Evolutionary conservation across 2,797 vertebrate genomes (phyloP), one percentile per base, ranked within the genome.

Genomic region (Cossypha heuglini): DNA sequence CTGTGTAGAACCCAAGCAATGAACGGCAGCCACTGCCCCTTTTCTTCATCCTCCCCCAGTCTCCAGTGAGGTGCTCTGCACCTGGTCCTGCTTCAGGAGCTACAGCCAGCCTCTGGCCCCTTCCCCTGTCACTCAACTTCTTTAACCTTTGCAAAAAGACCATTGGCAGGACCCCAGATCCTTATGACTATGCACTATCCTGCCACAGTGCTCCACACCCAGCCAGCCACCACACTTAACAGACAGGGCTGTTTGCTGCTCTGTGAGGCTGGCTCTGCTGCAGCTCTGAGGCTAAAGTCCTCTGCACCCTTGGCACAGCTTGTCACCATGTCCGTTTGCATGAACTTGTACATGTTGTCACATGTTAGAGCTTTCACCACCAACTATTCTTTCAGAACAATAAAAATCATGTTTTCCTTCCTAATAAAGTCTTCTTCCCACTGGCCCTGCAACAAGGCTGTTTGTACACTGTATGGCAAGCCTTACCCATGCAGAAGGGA

Each of bases 41-140:
- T 52, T 82, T 80, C 51, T 52, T 77, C 55, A 13, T 57, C 24
- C 26, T n/a, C 42, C 75, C 31, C 15, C 28, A 28, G 33, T 9
- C 12, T 19, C 8, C 13, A 19, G 35, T 0, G 3, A 51, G 29
- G 11, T 66, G 25, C 25, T 54, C 31, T 52, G 45, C 0, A 2
- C 35, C 38, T 71, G 25, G 13, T 55, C 40, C 42, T 73, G 28
- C 52, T 74, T 40, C 2, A 5, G 43, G 43, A 75, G 22, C 22
- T 67, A 51, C 72, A 86, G 43, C 52, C 14, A 19, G 29, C 28
- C 21, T 12, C 11, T 29, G 11, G 2, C 10, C 12, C 9, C n/a
- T 42, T 57, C 4, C n/a, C 12, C 26, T 63, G 14, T 42, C 33
- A 51, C 59, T 86, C 64, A 73, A 5, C 14, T 83, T 10, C 75